These are phyloP conservation scores for Lordiphosa mommai DNA, from an alignment of 1,140 invertebrate species.

Conservation along the genomic window DNA sequence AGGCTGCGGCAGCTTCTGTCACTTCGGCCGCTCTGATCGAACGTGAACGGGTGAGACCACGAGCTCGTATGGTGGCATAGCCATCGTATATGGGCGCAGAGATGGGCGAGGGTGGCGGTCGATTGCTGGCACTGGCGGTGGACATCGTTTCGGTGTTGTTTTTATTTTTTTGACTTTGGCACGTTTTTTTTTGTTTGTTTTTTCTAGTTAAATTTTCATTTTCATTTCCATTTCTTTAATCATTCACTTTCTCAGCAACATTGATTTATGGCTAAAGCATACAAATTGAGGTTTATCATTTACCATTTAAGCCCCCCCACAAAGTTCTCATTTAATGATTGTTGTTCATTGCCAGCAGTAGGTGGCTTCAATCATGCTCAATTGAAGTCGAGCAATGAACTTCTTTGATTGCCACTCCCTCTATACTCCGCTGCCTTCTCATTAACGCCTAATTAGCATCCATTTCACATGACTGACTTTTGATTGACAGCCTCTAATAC, in stretches of 20 bases:
- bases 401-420: conserved; percentile 20
- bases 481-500: conserved; percentile 35
- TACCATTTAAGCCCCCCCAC: conserved; percentile 19
- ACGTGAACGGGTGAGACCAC: conserved; percentile 80
- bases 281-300: conserved; percentile 61
- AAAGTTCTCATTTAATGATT: conserved; percentile 14
- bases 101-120: conserved; percentile 79
- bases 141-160: conserved; percentile 35
- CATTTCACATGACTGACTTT: conserved; percentile 48
- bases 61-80: conserved; percentile 88
- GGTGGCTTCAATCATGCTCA: conserved; percentile 67
- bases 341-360: conserved; percentile 50
- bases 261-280: conserved; percentile 68
- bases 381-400: conserved; percentile 54
- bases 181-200: conserved; percentile 12
- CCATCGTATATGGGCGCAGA: conserved; percentile 87
- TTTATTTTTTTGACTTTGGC: conserved; percentile 14
- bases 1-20: conserved; percentile 49
- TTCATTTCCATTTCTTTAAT: conserved; percentile 5
- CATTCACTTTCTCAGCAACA: conserved; percentile 33
- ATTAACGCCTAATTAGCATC: conserved; percentile 69
- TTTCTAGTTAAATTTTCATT: conserved; percentile 44
- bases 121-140: conserved; percentile 58
- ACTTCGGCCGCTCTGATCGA: conserved; percentile 72
- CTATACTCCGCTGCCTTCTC: conserved; percentile 10